Base-by-base conservation (phyloP, 2,113 vertebrate species). In the Galemys pyrenaicus region DNA sequence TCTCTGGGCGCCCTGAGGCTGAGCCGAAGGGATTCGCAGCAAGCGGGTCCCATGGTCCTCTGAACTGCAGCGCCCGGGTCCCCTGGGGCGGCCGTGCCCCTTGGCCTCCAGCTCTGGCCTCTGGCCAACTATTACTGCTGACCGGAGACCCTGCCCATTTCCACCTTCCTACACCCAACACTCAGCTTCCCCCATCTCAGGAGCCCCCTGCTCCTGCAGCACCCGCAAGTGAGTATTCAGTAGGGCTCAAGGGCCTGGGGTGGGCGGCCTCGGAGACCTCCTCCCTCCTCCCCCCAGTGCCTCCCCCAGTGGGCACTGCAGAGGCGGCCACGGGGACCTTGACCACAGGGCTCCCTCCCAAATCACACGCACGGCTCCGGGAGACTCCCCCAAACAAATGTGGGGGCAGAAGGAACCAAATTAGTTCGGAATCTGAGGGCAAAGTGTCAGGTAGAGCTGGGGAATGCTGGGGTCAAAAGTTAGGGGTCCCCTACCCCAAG, bases 381-480 rank as follows among this genome's bases (percentile, higher is more conserved):
- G 93, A 28, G 32, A 46, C 6, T 62, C 11, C 17, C 58, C 46
- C 49, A 6, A 20, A 32, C 44, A 41, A 30, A 15, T 0, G 12
- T 9, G 22, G 32, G 13, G 2, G 26, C 12, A 1, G 39, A 3
- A 22, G 11, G 26, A 8, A 51, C 2, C 28, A 0, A 6, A n/a
- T 5, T 0, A 15, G 60, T 26, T 62, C 16, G 30, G 64, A 19
- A 3, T 2, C 19, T 0, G 49, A 46, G 56, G 56, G 46, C 67
- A 16, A 9, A 37, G 26, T 11, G 88, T 46, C 4, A 2, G 22
- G 64, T n/a, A 30, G 11, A 49, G 91, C 20, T 54, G 8, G 46
- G 46, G 46, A 49, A 49, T 11, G 46, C 24, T 9, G 35, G 28
- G n/a, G 16, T 9, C 22, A n/a, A 74, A 44, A 0, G 49, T 24